phyloP scores from a whole-genome alignment of 1,140 invertebrate species.

The Trissolcus basalis region DNA sequence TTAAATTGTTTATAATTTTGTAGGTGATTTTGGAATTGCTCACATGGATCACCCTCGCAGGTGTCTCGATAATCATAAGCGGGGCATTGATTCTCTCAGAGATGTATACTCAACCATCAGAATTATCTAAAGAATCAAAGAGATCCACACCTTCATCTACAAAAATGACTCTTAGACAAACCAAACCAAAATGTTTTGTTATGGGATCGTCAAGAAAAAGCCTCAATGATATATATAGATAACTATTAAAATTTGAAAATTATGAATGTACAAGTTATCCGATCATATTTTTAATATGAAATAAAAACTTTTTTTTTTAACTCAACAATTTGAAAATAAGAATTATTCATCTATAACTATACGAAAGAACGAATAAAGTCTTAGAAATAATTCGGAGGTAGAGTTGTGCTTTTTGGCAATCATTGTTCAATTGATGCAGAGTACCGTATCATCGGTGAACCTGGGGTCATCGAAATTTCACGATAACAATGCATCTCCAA shows the following conservation, averaged over 20 bases:
- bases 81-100: constrained; percentile 54
- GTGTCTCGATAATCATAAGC: constrained; percentile 58
- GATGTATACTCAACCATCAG: constrained; percentile 12
- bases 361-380: background rate
- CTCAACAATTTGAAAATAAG: too few relatives aligned
- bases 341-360: too few relatives aligned
- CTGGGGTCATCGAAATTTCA: constrained; percentile 37
- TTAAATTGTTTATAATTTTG: background rate
- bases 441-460: constrained; percentile 22
- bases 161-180: too few relatives aligned
- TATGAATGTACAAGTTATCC: too few relatives aligned
- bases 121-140: background rate
- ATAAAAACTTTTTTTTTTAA: too few relatives aligned
- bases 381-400: background rate
- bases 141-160: too few relatives aligned
- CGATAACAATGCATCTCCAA: constrained; percentile 32
- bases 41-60: constrained; percentile 63
- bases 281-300: too few relatives aligned
- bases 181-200: too few relatives aligned
- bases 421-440: constrained; percentile 17
- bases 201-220: too few relatives aligned
- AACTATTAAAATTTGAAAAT: too few relatives aligned
- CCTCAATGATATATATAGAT: too few relatives aligned
- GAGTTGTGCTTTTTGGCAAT: constrained; percentile 10
- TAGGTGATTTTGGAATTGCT: constrained; percentile 62